These are phyloP conservation scores for Pomacea canaliculata DNA, from an alignment of 2,888 invertebrate species.

Conservation along the genomic window DNA sequence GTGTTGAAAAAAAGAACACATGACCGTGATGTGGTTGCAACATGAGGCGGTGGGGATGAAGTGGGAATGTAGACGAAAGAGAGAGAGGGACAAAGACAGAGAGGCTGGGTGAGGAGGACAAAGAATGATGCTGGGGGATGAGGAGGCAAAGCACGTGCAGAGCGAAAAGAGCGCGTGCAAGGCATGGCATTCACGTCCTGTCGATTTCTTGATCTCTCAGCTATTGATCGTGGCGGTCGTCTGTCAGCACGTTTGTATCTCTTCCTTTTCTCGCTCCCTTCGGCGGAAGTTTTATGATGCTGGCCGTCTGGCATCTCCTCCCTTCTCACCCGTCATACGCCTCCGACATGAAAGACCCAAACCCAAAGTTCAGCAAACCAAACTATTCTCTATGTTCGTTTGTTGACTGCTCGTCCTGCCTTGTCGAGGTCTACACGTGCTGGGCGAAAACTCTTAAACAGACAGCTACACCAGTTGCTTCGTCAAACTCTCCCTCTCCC, in stretches of 20 bases:
- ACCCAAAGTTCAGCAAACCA: too few species aligned
- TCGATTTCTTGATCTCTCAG: constrained; percentile 1
- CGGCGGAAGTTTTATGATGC: background rate
- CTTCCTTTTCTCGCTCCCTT: background rate
- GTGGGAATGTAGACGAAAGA: background rate
- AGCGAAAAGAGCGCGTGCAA: constrained; percentile 3
- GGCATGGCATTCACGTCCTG: background rate
- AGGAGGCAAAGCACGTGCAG: background rate
- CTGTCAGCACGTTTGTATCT: background rate
- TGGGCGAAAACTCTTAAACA: too few species aligned
- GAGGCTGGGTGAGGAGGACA: background rate
- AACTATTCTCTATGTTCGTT: too few species aligned
- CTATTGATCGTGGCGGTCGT: background rate
- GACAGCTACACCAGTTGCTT: too few species aligned
- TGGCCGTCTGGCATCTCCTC: background rate
- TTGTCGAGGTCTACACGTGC: too few species aligned
- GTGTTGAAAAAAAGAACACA: too few species aligned
- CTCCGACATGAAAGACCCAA: background rate
- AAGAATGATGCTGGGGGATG: background rate
- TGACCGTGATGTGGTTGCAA: background rate
- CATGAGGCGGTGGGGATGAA: background rate
- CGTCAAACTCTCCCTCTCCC: too few species aligned
- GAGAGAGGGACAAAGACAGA: constrained; percentile 12
- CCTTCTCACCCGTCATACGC: constrained; percentile 1
- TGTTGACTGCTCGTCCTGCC: too few species aligned